A percentile compares a stretch with the other conserved stretches of the same genome.
Conservation (phyloP, 1,140 invertebrate species). For the Homalodisca vitripennis region DNA sequence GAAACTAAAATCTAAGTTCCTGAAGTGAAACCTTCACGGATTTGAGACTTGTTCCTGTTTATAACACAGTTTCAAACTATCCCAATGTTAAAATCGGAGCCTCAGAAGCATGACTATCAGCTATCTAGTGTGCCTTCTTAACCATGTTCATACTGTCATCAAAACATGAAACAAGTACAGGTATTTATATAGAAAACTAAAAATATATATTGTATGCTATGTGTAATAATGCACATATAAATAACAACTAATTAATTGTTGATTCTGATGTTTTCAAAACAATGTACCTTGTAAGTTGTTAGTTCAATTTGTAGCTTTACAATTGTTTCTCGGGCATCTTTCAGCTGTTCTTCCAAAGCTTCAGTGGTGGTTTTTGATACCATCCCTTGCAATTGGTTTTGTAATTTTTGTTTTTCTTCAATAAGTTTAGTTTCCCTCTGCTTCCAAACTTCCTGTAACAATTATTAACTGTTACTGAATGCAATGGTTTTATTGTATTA, state of each 20-base stretch:
- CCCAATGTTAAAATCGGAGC: too few species aligned
- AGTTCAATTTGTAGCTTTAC: constrained; percentile 33
- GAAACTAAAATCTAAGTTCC: too few species aligned
- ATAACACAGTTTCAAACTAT: too few species aligned
- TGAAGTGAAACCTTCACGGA: too few species aligned
- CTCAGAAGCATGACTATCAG: too few species aligned
- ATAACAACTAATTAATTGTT: not conserved
- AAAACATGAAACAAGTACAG: too few species aligned
- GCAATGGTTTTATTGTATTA: too few species aligned
- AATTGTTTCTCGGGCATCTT: constrained; percentile 34
- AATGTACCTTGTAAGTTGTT: constrained; percentile 35
- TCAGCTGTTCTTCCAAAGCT: constrained; percentile 33
- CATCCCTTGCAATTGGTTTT: constrained; percentile 30
- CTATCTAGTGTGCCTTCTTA: too few species aligned
- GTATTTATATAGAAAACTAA: not conserved
- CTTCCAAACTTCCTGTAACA: constrained; percentile 38
- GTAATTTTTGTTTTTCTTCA: constrained; percentile 31
- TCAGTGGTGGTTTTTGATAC: constrained; percentile 25
- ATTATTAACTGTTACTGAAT: too few species aligned
- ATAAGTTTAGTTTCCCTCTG: constrained; percentile 33
- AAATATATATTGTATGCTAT: not conserved
- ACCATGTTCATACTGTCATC: too few species aligned
- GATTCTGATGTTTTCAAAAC: not conserved
- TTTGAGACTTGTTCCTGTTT: too few species aligned
- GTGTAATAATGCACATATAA: not conserved